phyloP scores from a whole-genome alignment of 2,888 invertebrate genomes.

The Sesamia inferens region DNA sequence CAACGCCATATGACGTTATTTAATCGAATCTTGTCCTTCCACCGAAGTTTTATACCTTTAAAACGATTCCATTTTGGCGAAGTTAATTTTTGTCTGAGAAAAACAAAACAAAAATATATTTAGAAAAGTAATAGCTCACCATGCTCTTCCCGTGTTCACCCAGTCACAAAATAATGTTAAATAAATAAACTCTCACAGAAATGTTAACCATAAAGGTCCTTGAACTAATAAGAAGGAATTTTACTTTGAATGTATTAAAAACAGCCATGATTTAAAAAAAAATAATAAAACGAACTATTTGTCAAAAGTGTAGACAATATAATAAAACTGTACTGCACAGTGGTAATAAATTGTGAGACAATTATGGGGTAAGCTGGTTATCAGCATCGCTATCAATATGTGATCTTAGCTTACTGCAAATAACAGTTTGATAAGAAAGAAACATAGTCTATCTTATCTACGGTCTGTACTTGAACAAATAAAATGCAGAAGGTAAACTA shows the following conservation, averaged over 20 bases:
- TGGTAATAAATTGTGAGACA: slow-evolving; percentile 74
- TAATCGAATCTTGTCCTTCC: slow-evolving; percentile 99
- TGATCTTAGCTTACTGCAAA: slow-evolving; percentile 87
- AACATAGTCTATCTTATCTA: slow-evolving; percentile 85
- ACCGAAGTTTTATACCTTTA: slow-evolving; percentile 98
- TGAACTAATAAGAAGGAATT: slow-evolving; percentile 80
- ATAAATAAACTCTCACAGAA: slow-evolving; percentile 73
- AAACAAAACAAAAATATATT: slow-evolving; percentile 64
- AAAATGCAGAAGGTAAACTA: slow-evolving; percentile 60
- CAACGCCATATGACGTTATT: slow-evolving; percentile 99
- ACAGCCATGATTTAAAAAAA: slow-evolving; percentile 80
- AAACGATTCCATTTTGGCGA: slow-evolving; percentile 99
- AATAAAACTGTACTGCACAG: slow-evolving; percentile 80
- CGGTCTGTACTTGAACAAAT: slow-evolving; percentile 76
- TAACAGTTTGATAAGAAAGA: slow-evolving; percentile 84
- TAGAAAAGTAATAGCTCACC: slow-evolving; percentile 75
- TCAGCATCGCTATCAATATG: slow-evolving; percentile 84
- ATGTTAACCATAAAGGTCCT: slow-evolving; percentile 81
- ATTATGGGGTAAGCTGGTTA: slow-evolving; percentile 79
- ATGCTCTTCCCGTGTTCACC: slow-evolving; percentile 70
- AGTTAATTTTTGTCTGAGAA: slow-evolving; percentile 98
- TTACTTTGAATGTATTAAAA: slow-evolving; percentile 77
- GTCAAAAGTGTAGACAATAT: slow-evolving; percentile 74
- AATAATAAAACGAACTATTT: slow-evolving; percentile 63
- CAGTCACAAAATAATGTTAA: slow-evolving; percentile 81